A percentile compares a stretch with the other conserved stretches of the same genome.
phyloP scores from a whole-genome alignment of 2,888 invertebrate species.

The Parascotia fuliginaria region DNA sequence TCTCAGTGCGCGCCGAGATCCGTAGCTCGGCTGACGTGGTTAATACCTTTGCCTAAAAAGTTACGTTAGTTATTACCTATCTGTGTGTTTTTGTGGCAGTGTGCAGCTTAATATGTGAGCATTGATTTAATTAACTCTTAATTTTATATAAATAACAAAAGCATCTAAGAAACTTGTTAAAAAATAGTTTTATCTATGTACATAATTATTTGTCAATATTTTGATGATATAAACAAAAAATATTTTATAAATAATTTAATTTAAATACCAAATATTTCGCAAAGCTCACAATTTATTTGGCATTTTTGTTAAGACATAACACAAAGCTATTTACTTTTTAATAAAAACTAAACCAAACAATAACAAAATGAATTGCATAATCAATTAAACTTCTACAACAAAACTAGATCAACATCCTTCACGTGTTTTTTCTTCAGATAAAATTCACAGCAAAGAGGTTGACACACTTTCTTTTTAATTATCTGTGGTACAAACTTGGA shows the following conservation, averaged over 20 bases:
- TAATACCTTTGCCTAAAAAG: constrained; percentile 27
- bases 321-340: too few relatives aligned
- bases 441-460: constrained; percentile 2
- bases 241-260: too few relatives aligned
- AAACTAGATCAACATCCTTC: neutral
- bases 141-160: neutral
- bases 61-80: constrained; percentile 21
- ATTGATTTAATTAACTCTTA: constrained; percentile 7
- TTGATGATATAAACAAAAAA: too few relatives aligned
- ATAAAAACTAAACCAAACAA: too few relatives aligned
- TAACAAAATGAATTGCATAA: too few relatives aligned
- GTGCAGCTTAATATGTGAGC: constrained; percentile 41
- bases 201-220: too few relatives aligned
- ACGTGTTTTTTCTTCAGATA: neutral
- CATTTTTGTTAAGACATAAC: too few relatives aligned
- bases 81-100: constrained; percentile 43
- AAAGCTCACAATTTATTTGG: too few relatives aligned
- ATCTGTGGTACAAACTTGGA: neutral
- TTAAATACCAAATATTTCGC: too few relatives aligned
- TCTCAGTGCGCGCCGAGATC: constrained; percentile 55
- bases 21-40: constrained; percentile 47
- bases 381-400: too few relatives aligned
- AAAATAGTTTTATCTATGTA: too few relatives aligned
- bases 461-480: constrained; percentile 5
- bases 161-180: too few relatives aligned